A percentile compares a stretch with the other conserved stretches of the same genome.
phyloP scores from a whole-genome alignment of 2,888 invertebrate genomes.

The Volucella bombylans region DNA sequence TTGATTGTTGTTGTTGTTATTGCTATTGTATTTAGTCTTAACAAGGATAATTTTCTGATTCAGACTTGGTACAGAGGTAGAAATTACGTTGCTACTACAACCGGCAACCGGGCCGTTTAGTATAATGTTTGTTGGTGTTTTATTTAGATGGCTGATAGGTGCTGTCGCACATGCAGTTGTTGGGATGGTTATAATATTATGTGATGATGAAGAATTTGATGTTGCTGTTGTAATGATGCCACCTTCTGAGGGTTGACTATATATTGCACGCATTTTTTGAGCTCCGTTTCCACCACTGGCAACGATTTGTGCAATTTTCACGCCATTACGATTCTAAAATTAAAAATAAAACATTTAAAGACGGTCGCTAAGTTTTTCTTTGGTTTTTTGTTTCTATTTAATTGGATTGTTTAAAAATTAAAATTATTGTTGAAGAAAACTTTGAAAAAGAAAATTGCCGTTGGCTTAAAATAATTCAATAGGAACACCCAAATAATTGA shows the following conservation, averaged over 20 bases:
- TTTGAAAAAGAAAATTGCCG: not conserved
- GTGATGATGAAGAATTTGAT: constrained; percentile 65
- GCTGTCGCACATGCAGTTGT: constrained; percentile 43
- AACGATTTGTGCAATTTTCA: constrained; percentile 76
- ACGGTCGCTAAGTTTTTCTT: too few species aligned
- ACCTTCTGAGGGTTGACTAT: constrained; percentile 78
- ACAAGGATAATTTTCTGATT: constrained; percentile 80
- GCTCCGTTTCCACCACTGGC: constrained; percentile 37
- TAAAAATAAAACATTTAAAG: not conserved
- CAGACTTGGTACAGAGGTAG: constrained; percentile 73
- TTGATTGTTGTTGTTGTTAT: constrained; percentile 68
- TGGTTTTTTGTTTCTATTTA: too few species aligned
- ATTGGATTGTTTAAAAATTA: too few species aligned
- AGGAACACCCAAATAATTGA: too few species aligned
- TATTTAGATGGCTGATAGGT: constrained; percentile 46
- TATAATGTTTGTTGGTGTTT: constrained; percentile 65
- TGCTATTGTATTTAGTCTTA: constrained; percentile 77
- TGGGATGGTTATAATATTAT: constrained; percentile 64
- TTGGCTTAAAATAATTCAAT: not conserved
- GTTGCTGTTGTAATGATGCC: constrained; percentile 80
- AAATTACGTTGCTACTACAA: constrained; percentile 61
- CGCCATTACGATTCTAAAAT: constrained; percentile 69
- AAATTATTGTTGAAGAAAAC: too few species aligned
- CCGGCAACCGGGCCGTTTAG: constrained; percentile 49
- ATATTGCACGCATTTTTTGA: constrained; percentile 78